These are phyloP conservation scores for Opisthocomus hoazin DNA, from an alignment of 2,113 vertebrate species.

Conservation along the genomic window DNA sequence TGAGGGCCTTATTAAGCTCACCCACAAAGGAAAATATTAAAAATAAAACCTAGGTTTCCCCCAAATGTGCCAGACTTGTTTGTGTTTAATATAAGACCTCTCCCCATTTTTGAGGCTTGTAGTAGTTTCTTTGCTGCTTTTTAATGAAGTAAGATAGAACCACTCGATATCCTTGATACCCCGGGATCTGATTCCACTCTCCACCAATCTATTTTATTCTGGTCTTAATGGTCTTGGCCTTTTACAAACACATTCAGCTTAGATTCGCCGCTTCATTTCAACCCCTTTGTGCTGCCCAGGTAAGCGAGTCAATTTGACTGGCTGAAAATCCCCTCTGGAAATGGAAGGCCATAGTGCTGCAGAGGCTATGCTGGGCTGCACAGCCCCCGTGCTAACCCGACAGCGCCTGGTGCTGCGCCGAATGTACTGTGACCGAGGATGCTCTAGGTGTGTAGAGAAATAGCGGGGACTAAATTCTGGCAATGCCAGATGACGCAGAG, in stretches of 20 bases:
- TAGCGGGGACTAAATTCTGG: neutral
- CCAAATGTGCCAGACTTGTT: neutral
- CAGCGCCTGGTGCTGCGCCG: neutral
- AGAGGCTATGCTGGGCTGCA: neutral
- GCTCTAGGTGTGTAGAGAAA: neutral
- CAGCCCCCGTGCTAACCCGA: neutral
- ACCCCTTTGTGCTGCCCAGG: neutral
- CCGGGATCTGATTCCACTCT: neutral
- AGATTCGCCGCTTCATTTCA: neutral
- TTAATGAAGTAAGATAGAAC: neutral
- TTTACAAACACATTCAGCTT: neutral
- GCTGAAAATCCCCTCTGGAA: neutral
- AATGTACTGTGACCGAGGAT: fast-evolving
- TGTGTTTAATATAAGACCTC: neutral
- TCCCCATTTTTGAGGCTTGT: neutral
- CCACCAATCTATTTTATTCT: neutral
- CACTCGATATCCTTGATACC: neutral
- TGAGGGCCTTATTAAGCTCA: neutral
- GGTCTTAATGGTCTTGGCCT: neutral
- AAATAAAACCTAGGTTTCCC: neutral
- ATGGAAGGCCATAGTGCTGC: neutral
- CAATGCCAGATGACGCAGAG: neutral
- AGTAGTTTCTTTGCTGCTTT: neutral
- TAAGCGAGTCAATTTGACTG: neutral
- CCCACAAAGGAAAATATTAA: neutral